Evolutionary conservation across 1,140 invertebrate genomes (phyloP).

Genomic region (Hormaphis cornu): DNA sequence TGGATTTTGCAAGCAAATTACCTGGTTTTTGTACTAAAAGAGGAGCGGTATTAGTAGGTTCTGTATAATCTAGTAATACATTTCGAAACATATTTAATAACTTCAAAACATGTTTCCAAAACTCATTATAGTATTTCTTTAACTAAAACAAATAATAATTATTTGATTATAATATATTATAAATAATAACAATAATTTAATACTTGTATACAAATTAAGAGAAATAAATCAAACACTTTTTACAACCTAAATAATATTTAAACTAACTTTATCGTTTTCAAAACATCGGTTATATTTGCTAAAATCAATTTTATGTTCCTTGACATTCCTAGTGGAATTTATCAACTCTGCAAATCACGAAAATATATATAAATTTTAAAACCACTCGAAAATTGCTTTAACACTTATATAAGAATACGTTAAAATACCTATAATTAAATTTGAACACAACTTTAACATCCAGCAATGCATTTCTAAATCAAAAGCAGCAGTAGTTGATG

Average conservation of each 20-base stretch:
- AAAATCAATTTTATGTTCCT: slow-evolving; percentile 22
- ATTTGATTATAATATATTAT: too few relatives aligned
- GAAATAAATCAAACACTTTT: too few relatives aligned
- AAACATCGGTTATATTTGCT: slow-evolving; percentile 19
- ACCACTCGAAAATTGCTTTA: background rate
- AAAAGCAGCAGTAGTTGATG: slow-evolving; percentile 23
- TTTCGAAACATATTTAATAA: slow-evolving; percentile 16
- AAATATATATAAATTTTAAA: background rate
- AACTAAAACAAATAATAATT: slow-evolving; percentile 18
- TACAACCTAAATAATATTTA: background rate
- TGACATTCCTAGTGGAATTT: background rate
- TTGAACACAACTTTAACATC: slow-evolving; percentile 28
- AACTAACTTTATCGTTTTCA: slow-evolving; percentile 28
- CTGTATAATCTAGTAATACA: slow-evolving; percentile 22
- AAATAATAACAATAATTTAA: too few relatives aligned
- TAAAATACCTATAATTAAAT: slow-evolving; percentile 34
- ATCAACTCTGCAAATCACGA: slow-evolving; percentile 12
- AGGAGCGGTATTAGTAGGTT: slow-evolving; percentile 2
- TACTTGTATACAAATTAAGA: too few relatives aligned
- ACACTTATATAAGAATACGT: background rate
- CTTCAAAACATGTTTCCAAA: slow-evolving; percentile 32
- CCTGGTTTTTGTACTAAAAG: slow-evolving; percentile 1
- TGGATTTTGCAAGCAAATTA: background rate
- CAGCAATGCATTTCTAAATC: slow-evolving; percentile 24
- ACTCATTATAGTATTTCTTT: slow-evolving; percentile 30